Evolutionary conservation across 2,888 invertebrate species (phyloP), one percentile per base, ranked within the genome.

Genomic region (Omphaloscelis lunosa): DNA sequence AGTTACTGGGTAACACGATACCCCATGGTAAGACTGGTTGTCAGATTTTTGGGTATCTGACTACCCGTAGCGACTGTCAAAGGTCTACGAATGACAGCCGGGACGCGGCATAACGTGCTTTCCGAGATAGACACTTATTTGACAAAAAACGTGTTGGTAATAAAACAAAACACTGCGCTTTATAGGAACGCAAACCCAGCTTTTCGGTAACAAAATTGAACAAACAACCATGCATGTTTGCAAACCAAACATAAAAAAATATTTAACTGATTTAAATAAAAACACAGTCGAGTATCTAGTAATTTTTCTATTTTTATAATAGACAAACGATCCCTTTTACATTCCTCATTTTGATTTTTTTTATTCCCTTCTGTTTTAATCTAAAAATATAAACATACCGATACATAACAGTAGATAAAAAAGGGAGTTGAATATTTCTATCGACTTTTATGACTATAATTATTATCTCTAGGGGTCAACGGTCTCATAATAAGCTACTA

Each of bases 401-500:
- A 58, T 29, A 48, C 67, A 77, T 62, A 71, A 75, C 41, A 63
- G 6, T 34, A 72, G 76, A 87, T 87, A 85, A 85, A 80, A 80
- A 61, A 68, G 48, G 34, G 72, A 80, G 86, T 80, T 87, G 77
- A 86, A 85, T 75, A 74, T 45, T 72, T 48, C 73, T 78, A 73
- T 81, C 79, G 74, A 70, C 66, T 83, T 77, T 79, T 70, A 73
- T 79, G 15, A 72, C 66, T 83, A 79, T n/a, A n/a, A n/a, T 77
- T 75, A 75, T 86, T 80, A 88, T 79, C 62, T 56, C 17, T 53
- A 12, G 12, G 66, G 84, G 77, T 84, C 79, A 82, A 82, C 45
- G 76, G 56, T 74, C 86, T 69, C 78, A 58, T 84, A 79, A 84
- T 83, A 73, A 77, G 39, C 65, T 62, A 61, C 63, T 83, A 66